Base-by-base conservation (phyloP, 37 sponge, comb jelly and placozoan genomes). In the Mnemiopsis leidyi region DNA sequence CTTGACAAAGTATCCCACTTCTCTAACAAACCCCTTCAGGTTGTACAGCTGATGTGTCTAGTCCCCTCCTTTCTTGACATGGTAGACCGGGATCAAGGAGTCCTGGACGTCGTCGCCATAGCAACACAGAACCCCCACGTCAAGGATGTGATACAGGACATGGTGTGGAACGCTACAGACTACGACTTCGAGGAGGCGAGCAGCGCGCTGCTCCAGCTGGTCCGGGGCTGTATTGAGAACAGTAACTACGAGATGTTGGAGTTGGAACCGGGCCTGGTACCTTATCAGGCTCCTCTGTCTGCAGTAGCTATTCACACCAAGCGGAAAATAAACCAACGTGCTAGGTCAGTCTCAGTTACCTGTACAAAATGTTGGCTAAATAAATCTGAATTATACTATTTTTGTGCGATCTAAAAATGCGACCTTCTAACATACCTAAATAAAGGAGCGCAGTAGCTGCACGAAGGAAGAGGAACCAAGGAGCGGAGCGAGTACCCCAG, bases 21-120 rank as follows among this genome's bases (percentile, higher is more conserved):
- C 18, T 61, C 18, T 61, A 5, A 48, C 61, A 48, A 48, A 7
- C 20, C 23, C 75, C 75, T 94, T 20, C 94, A 95, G 67, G 95
- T 95, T 68, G 94, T 95, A 24, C 94, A 94, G 38, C 85, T 95
- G 31, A 92, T 95, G 93, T 95, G 95, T 79, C 88, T 95, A 0
- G 94, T 95, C 24, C 94, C 95, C 0, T 37, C 82, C 31, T 95
- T 95, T 93, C 93, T 95, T 40, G 82, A 94, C 30, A 29, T 36
- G 34, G 39, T 95, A 32, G 92, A 93, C 25, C n/a, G 93, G 0
- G 68, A 94, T 24, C 67, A 68, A 20, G 93, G 94, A 93, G 39
- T 95, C 0, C 68, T 94, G 77, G 76, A 77, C 23, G 69, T 95
- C 94, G 92, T 94, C 20, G 36, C 93, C 1, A 79, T 93, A 24